A percentile compares a stretch with the other conserved stretches of the same genome.
phyloP scores from a whole-genome alignment of 2,888 invertebrate genomes.

The Glaucopsyche alexis region DNA sequence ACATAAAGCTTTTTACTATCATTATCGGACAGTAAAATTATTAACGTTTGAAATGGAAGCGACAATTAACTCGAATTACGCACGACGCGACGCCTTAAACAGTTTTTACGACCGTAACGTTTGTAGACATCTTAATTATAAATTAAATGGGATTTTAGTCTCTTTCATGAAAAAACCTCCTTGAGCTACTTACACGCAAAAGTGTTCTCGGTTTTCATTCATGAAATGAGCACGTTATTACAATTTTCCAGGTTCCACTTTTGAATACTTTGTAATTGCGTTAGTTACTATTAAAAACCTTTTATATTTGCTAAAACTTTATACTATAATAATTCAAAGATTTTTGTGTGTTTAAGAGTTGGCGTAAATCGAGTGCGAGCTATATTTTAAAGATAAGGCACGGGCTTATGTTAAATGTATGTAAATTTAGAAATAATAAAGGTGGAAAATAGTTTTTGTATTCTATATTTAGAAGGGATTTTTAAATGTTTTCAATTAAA shows the following conservation, averaged over 20 bases:
- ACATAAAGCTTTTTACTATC: slow-evolving; percentile 54
- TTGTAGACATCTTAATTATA: slow-evolving; percentile 66
- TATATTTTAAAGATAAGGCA: slow-evolving; percentile 17
- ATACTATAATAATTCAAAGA: slow-evolving; percentile 12
- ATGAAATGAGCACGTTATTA: slow-evolving; percentile 40
- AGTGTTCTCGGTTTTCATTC: slow-evolving; percentile 35
- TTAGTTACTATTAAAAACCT: slow-evolving; percentile 19
- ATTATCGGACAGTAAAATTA: slow-evolving; percentile 66
- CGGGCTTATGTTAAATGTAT: slow-evolving; percentile 24
- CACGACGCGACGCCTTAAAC: slow-evolving; percentile 63
- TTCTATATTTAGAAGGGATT: slow-evolving; percentile 10
- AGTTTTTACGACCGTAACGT: slow-evolving; percentile 65
- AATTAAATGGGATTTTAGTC: slow-evolving; percentile 58
- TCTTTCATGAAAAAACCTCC: slow-evolving; percentile 42
- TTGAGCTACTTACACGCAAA: slow-evolving; percentile 39
- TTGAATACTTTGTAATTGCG: slow-evolving; percentile 34
- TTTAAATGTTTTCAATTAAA: not conserved
- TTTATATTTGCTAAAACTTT: slow-evolving; percentile 3
- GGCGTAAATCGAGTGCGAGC: not conserved
- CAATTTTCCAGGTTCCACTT: slow-evolving; percentile 36
- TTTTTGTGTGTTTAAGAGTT: slow-evolving; percentile 23
- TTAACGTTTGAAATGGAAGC: slow-evolving; percentile 61
- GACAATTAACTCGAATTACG: slow-evolving; percentile 71
- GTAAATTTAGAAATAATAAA: slow-evolving; percentile 34
- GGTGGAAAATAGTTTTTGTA: not conserved